These are phyloP conservation scores for Leucoraja ocellata DNA, from an alignment of 2,797 vertebrate genomes.

Conservation along the genomic window DNA sequence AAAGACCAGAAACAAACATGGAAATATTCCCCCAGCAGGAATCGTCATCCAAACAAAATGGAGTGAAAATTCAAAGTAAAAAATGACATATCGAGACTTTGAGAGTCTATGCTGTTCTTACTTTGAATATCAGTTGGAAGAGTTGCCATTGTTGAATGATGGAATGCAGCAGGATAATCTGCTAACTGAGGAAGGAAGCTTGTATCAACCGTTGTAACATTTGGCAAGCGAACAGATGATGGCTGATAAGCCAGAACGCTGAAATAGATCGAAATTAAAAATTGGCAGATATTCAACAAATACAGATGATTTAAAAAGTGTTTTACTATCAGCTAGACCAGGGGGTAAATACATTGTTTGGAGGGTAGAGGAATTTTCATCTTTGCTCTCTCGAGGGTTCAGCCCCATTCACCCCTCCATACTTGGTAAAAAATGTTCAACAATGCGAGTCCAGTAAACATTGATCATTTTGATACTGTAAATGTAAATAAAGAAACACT, in stretches of 20 bases:
- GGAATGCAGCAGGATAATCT: constrained; percentile 86
- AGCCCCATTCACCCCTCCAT: not conserved
- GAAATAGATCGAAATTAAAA: constrained; percentile 49
- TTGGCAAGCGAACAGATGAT: constrained; percentile 72
- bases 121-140: constrained; percentile 88
- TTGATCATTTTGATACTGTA: too few relatives aligned
- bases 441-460: too few relatives aligned
- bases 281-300: not conserved
- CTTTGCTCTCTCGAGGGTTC: not conserved
- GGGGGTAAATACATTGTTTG: not conserved
- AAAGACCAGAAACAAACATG: not conserved
- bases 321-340: not conserved
- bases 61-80: not conserved
- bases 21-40: not conserved
- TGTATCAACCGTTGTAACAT: constrained; percentile 70
- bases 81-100: too few relatives aligned
- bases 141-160: constrained; percentile 73
- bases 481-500: too few relatives aligned
- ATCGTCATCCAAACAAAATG: not conserved
- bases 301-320: not conserved
- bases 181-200: constrained; percentile 75
- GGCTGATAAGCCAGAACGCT: constrained; percentile 91
- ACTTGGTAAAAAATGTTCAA: too few relatives aligned
- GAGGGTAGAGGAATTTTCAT: not conserved
- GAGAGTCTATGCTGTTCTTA: constrained; percentile 53